Conservation (phyloP, 2,888 invertebrate species). For the Mimachlamys varia region DNA sequence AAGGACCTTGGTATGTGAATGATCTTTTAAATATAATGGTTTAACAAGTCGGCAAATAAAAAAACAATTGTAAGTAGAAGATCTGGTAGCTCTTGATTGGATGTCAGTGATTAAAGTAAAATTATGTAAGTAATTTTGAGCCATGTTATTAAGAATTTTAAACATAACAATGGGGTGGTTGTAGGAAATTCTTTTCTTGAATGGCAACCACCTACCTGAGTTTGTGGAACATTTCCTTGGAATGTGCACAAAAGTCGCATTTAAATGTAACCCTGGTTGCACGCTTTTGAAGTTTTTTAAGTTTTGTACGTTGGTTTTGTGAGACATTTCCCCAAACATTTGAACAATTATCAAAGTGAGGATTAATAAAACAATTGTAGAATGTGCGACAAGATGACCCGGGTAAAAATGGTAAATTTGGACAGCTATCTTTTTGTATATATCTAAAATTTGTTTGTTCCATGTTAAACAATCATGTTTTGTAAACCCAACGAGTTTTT, state of each 20-base stretch:
- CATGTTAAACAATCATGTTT: no score
- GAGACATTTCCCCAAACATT: neutral
- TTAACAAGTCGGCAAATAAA: no score
- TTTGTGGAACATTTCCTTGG: neutral
- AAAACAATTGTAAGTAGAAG: neutral
- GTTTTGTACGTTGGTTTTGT: neutral
- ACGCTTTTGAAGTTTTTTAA: neutral
- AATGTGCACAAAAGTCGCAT: neutral
- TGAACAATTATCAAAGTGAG: neutral
- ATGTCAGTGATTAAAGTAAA: neutral
- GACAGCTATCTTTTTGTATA: neutral
- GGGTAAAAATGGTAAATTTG: neutral
- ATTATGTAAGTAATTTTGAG: neutral
- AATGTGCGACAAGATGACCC: neutral
- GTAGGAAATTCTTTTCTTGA: neutral
- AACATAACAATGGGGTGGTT: neutral
- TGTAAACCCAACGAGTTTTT: no score
- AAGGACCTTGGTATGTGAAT: neutral
- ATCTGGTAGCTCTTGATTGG: neutral
- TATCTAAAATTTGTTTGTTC: neutral
- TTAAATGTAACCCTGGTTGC: neutral
- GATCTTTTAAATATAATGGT: neutral
- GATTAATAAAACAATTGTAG: conserved; percentile 24
- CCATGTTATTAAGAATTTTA: neutral
- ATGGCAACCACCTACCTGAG: neutral